Evolutionary conservation across 2,797 vertebrate genomes (phyloP).

Genomic region (Todus mexicanus): DNA sequence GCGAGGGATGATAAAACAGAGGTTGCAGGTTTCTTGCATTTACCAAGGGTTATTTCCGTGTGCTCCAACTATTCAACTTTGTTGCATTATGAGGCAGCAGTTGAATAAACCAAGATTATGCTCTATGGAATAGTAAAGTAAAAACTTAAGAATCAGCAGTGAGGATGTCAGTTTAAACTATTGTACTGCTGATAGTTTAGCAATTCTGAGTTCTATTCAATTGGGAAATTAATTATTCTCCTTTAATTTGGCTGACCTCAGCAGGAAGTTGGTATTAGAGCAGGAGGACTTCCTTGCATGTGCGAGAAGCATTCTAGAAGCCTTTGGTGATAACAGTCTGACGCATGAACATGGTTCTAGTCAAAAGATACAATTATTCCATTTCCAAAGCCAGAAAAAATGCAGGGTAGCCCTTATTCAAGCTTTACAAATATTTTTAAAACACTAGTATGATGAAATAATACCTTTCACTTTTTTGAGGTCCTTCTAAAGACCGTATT

Average conservation of each 20-base stretch:
- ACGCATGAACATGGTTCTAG: background rate
- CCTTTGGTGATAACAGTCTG: background rate
- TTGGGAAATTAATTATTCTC: background rate
- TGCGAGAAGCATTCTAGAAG: background rate
- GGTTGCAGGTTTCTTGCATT: background rate
- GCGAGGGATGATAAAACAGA: background rate
- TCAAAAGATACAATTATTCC: background rate
- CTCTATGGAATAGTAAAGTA: background rate
- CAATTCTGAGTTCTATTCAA: background rate
- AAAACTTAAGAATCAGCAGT: background rate
- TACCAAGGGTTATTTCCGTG: background rate
- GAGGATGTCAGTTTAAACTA: background rate
- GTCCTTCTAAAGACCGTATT: background rate
- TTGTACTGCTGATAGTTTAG: background rate
- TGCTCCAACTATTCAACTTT: background rate
- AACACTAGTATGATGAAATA: background rate
- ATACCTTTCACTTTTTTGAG: background rate
- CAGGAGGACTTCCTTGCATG: background rate
- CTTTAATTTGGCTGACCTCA: background rate
- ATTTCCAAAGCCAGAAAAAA: background rate
- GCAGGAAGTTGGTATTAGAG: background rate
- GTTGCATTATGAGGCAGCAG: background rate
- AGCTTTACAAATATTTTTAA: background rate
- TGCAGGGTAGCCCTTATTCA: background rate
- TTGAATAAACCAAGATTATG: background rate